Base-by-base conservation (phyloP, 2,113 vertebrate genomes). In the Vombatus ursinus region DNA sequence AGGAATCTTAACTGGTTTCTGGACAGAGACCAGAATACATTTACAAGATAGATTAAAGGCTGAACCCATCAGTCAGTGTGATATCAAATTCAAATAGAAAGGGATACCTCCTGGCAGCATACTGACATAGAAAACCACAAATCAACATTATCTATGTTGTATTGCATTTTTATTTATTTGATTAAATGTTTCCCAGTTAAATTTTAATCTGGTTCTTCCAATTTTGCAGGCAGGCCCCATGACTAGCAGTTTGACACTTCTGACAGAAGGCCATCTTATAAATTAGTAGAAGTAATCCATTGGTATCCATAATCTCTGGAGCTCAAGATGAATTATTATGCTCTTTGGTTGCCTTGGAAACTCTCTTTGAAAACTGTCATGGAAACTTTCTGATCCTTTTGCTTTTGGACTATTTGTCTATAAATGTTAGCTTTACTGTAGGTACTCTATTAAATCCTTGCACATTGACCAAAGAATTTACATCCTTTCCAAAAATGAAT, bases 281-380 rank as follows among this genome's bases (percentile, higher is more conserved):
- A 84, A 44, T 77, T 2, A 11, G 7, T 50, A 26, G 44, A 44
- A 11, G 7, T 48, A 23, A 52, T 31, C 28, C 47, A 8, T 7
- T 84, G 90, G 0, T 84, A 47, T 50, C 28, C 31, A 91, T 50
- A 44, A 28, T 89, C 28, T 8, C 28, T 90, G 52, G 50, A 89
- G 2, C 26, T 96, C 31, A 95, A 92, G 91, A 53, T 95, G 28
- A 54, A 50, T 25, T 68, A 90, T 47, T n/a, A 19, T 90, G 28
- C 48, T 57, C n/a, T 90, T 44, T 92, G 31, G 0, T 47, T 94
- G 1, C 37, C 28, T 0, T n/a, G 23, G 47, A 89, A 96, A 49
- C 89, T 92, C 68, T 7, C 1, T 3, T 91, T 48, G 51, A 50
- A 52, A 12, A 49, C 8, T 53, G 8, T n/a, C 12, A 52, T 92